phyloP scores from a whole-genome alignment of 2,113 vertebrate genomes.

The Cervus canadensis region DNA sequence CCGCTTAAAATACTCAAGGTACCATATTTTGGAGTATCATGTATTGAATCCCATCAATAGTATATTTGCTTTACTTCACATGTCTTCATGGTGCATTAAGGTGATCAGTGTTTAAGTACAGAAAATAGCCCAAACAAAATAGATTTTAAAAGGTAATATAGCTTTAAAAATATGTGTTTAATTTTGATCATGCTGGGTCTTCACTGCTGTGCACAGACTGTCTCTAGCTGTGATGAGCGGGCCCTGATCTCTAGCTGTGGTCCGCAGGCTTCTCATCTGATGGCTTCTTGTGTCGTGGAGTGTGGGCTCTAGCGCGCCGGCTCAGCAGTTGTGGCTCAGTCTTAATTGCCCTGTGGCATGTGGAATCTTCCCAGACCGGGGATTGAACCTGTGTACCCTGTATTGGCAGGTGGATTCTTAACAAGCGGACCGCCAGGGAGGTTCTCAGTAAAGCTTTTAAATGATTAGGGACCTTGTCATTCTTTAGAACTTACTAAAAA shows the following conservation, averaged over 20 bases:
- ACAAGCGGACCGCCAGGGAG: neutral
- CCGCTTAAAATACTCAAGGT: neutral
- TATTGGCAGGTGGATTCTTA: neutral
- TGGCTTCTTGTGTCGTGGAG: neutral
- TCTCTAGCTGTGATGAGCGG: too few relatives aligned
- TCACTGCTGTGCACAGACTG: neutral
- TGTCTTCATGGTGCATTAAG: neutral
- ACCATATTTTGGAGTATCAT: neutral
- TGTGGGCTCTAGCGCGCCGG: accelerated
- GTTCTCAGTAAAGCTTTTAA: neutral
- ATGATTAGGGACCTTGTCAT: neutral
- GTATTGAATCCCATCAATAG: neutral
- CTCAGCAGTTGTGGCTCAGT: neutral
- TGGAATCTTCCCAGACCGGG: neutral
- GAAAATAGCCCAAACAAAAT: neutral
- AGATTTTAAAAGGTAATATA: neutral
- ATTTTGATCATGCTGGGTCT: neutral
- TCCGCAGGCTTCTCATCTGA: neutral
- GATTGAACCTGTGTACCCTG: neutral
- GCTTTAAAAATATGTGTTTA: neutral
- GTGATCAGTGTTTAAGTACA: neutral
- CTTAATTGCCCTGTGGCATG: neutral
- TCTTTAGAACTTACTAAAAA: neutral
- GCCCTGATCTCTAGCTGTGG: neutral
- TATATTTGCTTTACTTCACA: neutral